These are phyloP conservation scores for Helicolenus hilgendorfi DNA, from an alignment of 2,797 vertebrate species.

Conservation along the genomic window DNA sequence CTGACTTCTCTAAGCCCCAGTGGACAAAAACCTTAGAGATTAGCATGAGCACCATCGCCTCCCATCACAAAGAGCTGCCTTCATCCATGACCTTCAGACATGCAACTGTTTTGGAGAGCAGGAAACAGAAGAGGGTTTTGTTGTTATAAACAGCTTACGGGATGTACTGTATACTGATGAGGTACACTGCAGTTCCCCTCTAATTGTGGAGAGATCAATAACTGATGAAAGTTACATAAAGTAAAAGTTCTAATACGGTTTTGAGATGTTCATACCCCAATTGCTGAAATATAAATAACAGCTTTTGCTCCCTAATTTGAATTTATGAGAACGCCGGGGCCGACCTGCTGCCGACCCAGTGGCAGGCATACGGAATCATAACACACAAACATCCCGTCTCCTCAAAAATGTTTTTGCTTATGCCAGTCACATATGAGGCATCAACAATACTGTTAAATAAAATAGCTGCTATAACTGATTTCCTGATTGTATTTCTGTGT, in stretches of 20 bases:
- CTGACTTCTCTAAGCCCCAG: background rate
- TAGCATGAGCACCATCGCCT: slow-evolving; percentile 4
- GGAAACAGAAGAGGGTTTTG: background rate
- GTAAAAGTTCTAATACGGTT: background rate
- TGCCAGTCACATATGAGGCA: background rate
- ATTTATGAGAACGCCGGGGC: slow-evolving; percentile 17
- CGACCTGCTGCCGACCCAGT: background rate
- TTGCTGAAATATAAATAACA: background rate
- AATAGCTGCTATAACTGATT: slow-evolving; percentile 6
- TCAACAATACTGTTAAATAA: slow-evolving; percentile 25
- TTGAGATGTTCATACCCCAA: background rate
- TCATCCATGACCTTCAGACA: slow-evolving; percentile 38
- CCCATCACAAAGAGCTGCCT: slow-evolving; percentile 10
- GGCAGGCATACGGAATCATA: background rate
- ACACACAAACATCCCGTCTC: background rate
- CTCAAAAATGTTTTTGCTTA: background rate
- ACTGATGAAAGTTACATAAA: background rate
- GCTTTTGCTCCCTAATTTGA: slow-evolving; percentile 26
- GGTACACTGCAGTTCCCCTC: background rate
- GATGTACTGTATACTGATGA: background rate
- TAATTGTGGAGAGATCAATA: slow-evolving; percentile 4
- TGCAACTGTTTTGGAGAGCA: slow-evolving; percentile 8
- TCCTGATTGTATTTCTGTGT: background rate
- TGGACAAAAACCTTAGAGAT: slow-evolving; percentile 20
- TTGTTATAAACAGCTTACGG: slow-evolving; percentile 12